Evolutionary conservation across 2,797 vertebrate genomes (phyloP).

Genomic region (Phrynocephalus guinanensis): DNA sequence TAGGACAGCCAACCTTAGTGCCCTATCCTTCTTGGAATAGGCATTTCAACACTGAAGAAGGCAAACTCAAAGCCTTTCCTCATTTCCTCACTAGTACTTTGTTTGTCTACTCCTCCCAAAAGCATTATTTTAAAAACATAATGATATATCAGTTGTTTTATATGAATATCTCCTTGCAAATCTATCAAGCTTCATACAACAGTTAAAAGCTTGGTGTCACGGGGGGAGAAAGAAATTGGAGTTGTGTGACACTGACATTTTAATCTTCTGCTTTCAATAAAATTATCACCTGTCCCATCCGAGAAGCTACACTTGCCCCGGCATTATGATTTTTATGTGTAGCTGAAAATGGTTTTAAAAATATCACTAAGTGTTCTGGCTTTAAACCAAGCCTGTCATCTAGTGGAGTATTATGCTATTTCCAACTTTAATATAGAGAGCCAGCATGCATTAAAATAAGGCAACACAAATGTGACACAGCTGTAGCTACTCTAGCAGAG

Average conservation of each 20-base stretch:
- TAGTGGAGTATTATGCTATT: slow-evolving; percentile 74
- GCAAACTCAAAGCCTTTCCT: not conserved
- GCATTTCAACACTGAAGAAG: not conserved
- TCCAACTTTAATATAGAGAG: slow-evolving; percentile 75
- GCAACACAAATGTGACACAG: slow-evolving; percentile 77
- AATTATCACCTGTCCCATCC: slow-evolving; percentile 42
- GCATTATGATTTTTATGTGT: slow-evolving; percentile 64
- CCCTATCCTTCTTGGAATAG: not conserved
- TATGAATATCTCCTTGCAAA: slow-evolving; percentile 9
- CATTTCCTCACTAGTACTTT: not conserved
- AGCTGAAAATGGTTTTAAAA: slow-evolving; percentile 70
- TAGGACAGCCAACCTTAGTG: too few relatives aligned
- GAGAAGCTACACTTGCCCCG: slow-evolving; percentile 63
- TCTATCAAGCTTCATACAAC: not conserved
- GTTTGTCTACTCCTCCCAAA: not conserved
- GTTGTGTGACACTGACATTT: slow-evolving; percentile 37
- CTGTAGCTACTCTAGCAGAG: slow-evolving; percentile 68
- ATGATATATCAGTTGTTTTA: slow-evolving; percentile 1
- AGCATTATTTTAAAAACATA: not conserved
- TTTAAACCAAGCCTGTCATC: slow-evolving; percentile 78
- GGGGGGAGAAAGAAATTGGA: not conserved
- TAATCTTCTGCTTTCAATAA: slow-evolving; percentile 37
- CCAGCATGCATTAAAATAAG: slow-evolving; percentile 71
- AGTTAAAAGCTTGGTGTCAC: slow-evolving; percentile 29
- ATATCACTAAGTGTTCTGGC: slow-evolving; percentile 72